Percentiles rank a stretch among this genome's conserved stretches.
phyloP scores from a whole-genome alignment of 2,888 invertebrate genomes.

The Lycocerus yunnanus region DNA sequence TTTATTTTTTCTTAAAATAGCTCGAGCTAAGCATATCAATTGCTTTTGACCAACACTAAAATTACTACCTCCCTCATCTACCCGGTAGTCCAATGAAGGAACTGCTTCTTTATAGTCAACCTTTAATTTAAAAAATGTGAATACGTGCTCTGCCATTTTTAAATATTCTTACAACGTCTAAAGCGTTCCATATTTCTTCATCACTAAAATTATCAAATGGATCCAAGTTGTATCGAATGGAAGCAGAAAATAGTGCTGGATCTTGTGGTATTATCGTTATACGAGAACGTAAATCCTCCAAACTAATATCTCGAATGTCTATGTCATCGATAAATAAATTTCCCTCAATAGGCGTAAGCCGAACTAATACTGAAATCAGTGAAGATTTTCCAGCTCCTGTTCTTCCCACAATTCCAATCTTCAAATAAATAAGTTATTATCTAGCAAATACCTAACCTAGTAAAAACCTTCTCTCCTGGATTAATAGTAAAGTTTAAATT shows the following conservation, averaged over 20 bases:
- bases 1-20: too few species aligned
- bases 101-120: conserved; percentile 76
- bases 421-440: too few species aligned
- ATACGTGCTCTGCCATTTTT: too few species aligned
- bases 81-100: conserved; percentile 68
- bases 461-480: conserved; percentile 66
- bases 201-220: conserved; percentile 77
- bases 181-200: conserved; percentile 72
- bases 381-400: conserved; percentile 89
- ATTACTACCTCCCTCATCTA: conserved; percentile 61
- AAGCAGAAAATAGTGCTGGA: conserved; percentile 68
- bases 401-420: conserved; percentile 79
- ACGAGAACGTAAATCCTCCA: conserved; percentile 75
- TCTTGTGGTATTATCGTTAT: conserved; percentile 73
- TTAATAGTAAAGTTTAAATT: conserved; percentile 65
- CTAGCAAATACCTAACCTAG: too few species aligned
- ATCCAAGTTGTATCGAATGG: conserved; percentile 82
- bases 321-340: conserved; percentile 76
- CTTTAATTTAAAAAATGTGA: too few species aligned
- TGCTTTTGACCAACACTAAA: too few species aligned
- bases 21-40: too few species aligned
- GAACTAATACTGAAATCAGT: conserved; percentile 79
- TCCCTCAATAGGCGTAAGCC: conserved; percentile 78
- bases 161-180: conserved; percentile 60
- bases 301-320: conserved; percentile 69